A percentile compares a stretch with the other conserved stretches of the same genome.
Conservation (phyloP, 2,888 invertebrate genomes). For the Girardia tigrina region DNA sequence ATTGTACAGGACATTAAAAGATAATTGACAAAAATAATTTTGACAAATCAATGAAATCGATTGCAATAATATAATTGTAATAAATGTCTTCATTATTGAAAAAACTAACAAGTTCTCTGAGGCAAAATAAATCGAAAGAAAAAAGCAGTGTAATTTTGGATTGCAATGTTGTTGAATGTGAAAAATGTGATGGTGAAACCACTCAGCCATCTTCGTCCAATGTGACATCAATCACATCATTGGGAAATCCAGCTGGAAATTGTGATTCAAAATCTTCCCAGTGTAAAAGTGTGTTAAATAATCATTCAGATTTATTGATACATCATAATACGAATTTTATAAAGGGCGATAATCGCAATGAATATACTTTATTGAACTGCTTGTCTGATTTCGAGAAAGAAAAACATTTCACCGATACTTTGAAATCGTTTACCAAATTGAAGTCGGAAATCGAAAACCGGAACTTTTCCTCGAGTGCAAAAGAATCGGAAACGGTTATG, state of each 20-base stretch:
- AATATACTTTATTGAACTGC: neutral
- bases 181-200: neutral
- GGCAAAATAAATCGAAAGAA: neutral
- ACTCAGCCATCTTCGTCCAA: neutral
- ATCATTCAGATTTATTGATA: neutral
- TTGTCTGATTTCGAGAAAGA: neutral
- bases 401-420: neutral
- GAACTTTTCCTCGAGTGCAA: neutral
- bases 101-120: neutral
- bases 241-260: neutral
- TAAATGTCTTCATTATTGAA: neutral
- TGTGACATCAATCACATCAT: neutral
- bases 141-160: neutral
- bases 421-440: neutral
- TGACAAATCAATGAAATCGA: too few species aligned
- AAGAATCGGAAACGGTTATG: neutral
- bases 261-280: neutral
- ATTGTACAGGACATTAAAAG: too few species aligned
- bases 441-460: neutral
- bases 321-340: neutral
- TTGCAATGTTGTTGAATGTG: neutral
- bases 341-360: neutral
- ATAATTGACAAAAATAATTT: too few species aligned
- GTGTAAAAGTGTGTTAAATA: neutral
- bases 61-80: too few species aligned